Conservation (phyloP, 2,888 invertebrate genomes). For the Andrena fulva region DNA sequence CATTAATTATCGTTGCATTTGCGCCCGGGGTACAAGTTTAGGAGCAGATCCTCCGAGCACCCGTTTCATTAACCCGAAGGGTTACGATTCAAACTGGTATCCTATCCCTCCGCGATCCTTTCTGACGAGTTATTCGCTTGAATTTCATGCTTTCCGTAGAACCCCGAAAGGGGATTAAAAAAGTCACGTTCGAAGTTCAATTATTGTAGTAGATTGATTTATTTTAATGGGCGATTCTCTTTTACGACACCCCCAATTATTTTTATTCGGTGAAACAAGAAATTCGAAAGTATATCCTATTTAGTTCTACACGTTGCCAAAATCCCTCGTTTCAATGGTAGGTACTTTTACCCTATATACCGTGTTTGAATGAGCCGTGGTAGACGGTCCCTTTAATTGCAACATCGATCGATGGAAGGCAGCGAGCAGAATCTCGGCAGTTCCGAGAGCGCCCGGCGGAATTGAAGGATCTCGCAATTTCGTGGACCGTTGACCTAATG, state of each 20-base stretch:
- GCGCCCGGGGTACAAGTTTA: neutral
- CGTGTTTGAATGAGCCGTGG: neutral
- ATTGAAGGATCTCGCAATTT: constrained; percentile 78
- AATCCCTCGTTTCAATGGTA: no score
- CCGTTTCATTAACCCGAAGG: constrained; percentile 24
- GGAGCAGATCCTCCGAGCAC: neutral
- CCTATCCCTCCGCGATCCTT: neutral
- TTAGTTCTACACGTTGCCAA: no score
- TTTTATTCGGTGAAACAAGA: neutral
- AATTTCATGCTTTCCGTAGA: neutral
- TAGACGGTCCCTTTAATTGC: constrained; percentile 18
- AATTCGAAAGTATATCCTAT: no score
- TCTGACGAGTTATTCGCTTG: neutral
- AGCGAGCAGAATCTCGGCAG: constrained; percentile 40
- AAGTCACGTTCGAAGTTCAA: no score
- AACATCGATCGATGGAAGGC: constrained; percentile 25
- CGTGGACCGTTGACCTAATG: constrained; percentile 82
- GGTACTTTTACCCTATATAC: neutral
- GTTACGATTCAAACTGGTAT: neutral
- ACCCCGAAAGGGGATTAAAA: no score
- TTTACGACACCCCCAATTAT: no score
- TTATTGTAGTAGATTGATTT: no score
- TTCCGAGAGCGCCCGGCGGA: constrained; percentile 57
- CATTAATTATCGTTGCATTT: constrained; percentile 42
- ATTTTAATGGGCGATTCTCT: no score